phyloP scores from a whole-genome alignment of 2,113 vertebrate species.

The Proterorhinus semilunaris region DNA sequence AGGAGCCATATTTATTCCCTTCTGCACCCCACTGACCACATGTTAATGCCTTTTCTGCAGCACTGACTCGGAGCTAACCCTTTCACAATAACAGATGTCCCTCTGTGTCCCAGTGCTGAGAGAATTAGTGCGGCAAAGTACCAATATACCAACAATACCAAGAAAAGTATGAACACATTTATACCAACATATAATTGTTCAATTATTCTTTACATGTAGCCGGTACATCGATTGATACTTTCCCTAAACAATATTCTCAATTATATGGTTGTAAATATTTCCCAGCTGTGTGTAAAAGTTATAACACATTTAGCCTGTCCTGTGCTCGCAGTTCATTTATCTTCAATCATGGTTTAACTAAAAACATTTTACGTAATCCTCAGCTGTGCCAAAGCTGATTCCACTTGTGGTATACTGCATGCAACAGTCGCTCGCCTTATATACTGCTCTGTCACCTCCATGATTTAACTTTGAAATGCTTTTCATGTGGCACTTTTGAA shows the following conservation, averaged over 20 bases:
- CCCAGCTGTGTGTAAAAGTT: too few species aligned
- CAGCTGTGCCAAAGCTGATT: background rate
- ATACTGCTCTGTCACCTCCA: background rate
- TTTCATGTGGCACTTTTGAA: conserved; percentile 73
- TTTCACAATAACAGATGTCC: background rate
- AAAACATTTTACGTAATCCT: background rate
- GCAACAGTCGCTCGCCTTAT: conserved; percentile 25
- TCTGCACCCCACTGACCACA: conserved; percentile 26
- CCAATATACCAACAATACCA: too few species aligned
- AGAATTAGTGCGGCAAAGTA: background rate
- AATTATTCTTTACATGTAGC: too few species aligned
- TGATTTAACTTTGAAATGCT: conserved; percentile 66
- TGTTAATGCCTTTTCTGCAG: conserved; percentile 29
- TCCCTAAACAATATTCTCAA: too few species aligned
- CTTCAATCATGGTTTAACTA: too few species aligned
- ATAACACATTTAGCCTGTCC: too few species aligned
- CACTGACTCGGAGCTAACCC: conserved; percentile 23
- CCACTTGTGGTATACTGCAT: conserved; percentile 32
- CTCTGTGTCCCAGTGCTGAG: background rate
- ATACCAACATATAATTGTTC: too few species aligned
- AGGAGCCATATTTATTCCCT: conserved; percentile 32
- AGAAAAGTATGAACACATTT: too few species aligned
- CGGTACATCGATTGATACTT: too few species aligned
- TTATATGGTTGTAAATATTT: too few species aligned
- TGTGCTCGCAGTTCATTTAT: too few species aligned